Conservation (phyloP, 2,888 invertebrate species). For the Catocala nupta region DNA sequence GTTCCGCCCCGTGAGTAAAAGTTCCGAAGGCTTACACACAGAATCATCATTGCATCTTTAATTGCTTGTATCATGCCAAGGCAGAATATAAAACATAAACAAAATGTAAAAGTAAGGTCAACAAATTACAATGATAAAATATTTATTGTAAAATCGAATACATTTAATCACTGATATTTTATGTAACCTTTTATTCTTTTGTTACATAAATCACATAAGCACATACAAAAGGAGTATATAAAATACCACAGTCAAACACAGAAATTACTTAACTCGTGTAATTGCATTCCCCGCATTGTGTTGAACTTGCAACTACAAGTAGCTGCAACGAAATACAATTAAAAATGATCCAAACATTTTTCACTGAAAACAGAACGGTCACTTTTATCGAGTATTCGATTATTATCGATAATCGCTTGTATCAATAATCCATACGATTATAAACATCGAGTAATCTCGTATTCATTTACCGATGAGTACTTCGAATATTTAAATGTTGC, state of each 20-base stretch:
- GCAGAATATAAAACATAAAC: too few relatives aligned
- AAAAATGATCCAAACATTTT: not conserved
- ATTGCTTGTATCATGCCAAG: too few relatives aligned
- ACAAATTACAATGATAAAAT: too few relatives aligned
- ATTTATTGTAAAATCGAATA: too few relatives aligned
- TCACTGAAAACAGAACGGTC: not conserved
- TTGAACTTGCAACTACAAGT: not conserved
- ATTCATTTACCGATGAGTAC: not conserved
- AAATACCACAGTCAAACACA: not conserved
- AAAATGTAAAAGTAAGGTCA: too few relatives aligned
- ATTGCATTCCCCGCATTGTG: not conserved
- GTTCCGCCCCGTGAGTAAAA: too few relatives aligned
- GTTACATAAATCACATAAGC: too few relatives aligned
- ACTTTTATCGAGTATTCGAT: not conserved
- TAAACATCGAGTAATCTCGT: not conserved
- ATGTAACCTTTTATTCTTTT: too few relatives aligned
- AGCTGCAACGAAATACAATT: not conserved
- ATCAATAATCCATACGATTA: conserved; percentile 3
- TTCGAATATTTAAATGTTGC: not conserved
- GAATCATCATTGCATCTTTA: too few relatives aligned
- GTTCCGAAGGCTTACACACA: too few relatives aligned
- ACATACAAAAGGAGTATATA: too few relatives aligned
- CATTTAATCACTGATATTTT: too few relatives aligned
- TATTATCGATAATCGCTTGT: not conserved
- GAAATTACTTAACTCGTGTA: not conserved